Base-by-base conservation (phyloP, 2,888 invertebrate species). In the Watsonalla cultraria region DNA sequence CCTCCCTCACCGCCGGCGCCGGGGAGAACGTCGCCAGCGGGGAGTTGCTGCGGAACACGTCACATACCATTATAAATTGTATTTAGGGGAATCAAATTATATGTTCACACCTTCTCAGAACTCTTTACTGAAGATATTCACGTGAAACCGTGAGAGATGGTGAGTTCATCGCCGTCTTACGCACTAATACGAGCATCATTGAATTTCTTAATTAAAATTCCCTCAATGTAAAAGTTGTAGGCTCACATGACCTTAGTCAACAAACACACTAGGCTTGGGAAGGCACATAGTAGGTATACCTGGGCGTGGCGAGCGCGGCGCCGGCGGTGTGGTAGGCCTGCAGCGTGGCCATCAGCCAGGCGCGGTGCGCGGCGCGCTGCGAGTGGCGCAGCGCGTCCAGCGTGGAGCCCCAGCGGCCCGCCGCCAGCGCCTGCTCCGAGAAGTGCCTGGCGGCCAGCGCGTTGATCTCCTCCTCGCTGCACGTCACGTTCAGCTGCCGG, bases 401-500 rank as follows among this genome's bases (percentile, higher is more conserved):
- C 86, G 97, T 95, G 48, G 96, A 96, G 64, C 94, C 95, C 93
- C 97, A 96, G 65, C 96, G 94, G 9, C 96, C 96, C 53, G 96
- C 95, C n/a, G 96, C 91, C 68, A 97, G 90, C 68, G 96, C 94
- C 74, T 96, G 96, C 60, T 95, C 94, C 70, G 96, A 95, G 72
- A 96, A 96, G 79, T 97, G 97, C 61, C 93, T 92, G 0, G 94
- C 94, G 0, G 97, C 95, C 60, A 98, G 91, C 62, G 94, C 93
- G 78, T 98, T 98, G 52, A 98, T 97, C 72, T 97, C 92, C 56
- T 93, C 93, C 78, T 97, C 97, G 0, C 96, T 96, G 47, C 94
- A 95, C 6, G 93, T 93, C 46, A 93, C 88, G 73, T 97, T 96
- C 50, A 97, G 88, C 52, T 94, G 93, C 61, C 95, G 94, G 47